These are phyloP conservation scores for Onthophagus sagittarius DNA, from an alignment of 2,888 invertebrate genomes.

Conservation along the genomic window DNA sequence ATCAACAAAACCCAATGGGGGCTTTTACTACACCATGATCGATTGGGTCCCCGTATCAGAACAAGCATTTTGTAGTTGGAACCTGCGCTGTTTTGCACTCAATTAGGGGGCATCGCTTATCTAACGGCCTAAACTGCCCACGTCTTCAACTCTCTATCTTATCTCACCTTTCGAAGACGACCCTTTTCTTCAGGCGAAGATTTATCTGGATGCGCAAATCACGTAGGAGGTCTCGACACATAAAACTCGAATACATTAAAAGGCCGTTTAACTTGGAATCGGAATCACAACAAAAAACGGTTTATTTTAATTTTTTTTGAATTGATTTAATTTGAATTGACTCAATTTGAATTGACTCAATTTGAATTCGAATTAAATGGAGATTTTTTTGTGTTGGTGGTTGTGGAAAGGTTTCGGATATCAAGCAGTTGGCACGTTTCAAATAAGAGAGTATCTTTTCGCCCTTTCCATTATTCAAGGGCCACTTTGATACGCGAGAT, in stretches of 20 bases:
- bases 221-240: not conserved
- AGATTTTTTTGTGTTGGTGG: not conserved
- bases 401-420: not conserved
- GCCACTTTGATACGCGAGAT: slow-evolving; percentile 4
- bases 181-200: not conserved
- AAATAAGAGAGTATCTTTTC: not conserved
- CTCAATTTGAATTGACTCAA: too few relatives aligned
- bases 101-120: slow-evolving; percentile 6
- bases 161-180: not conserved
- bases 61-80: not conserved
- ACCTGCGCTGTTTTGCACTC: slow-evolving; percentile 14
- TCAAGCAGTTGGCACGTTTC: not conserved
- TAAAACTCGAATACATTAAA: not conserved
- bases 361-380: not conserved
- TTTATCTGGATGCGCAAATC: not conserved
- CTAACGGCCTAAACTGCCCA: not conserved
- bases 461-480: slow-evolving; percentile 2
- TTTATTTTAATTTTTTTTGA: too few relatives aligned
- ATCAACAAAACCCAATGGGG: too few relatives aligned
- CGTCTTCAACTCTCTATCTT: not conserved
- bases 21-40: not conserved
- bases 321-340: too few relatives aligned
- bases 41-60: not conserved
- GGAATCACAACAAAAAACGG: too few relatives aligned
- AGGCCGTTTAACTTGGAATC: not conserved